These are phyloP conservation scores for Megalops cyprinoides DNA, from an alignment of 2,797 vertebrate genomes.

Conservation along the genomic window DNA sequence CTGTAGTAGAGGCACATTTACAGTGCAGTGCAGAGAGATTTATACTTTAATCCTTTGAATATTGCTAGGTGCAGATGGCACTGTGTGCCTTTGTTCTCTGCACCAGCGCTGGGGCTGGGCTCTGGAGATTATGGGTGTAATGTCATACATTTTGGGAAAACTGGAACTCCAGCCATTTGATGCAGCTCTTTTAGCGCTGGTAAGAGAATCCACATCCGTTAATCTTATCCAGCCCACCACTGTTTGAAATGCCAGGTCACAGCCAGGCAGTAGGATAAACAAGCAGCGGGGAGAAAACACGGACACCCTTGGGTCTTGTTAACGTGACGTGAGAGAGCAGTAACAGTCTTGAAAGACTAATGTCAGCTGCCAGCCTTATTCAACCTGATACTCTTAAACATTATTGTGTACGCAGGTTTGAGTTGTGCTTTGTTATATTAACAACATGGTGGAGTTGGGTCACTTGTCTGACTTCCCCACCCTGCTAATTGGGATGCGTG, in stretches of 20 bases:
- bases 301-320: background rate
- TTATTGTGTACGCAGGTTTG: background rate
- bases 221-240: background rate
- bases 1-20: background rate
- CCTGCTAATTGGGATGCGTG: background rate
- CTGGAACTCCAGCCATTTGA: background rate
- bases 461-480: background rate
- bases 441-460: background rate
- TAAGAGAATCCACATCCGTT: background rate
- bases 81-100: constrained; percentile 10
- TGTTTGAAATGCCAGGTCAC: background rate
- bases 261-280: background rate
- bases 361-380: constrained; percentile 4
- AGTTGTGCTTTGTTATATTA: constrained; percentile 1
- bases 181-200: background rate
- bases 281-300: background rate
- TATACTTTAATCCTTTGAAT: constrained; percentile 23
- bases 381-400: background rate
- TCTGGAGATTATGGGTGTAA: background rate
- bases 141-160: constrained; percentile 19
- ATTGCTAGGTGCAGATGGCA: constrained; percentile 21
- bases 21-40: background rate
- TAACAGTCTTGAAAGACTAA: background rate
- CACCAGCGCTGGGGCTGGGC: background rate
- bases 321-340: constrained; percentile 5